Conservation (phyloP, 2,113 vertebrate genomes). For the Raphicerus campestris region DNA sequence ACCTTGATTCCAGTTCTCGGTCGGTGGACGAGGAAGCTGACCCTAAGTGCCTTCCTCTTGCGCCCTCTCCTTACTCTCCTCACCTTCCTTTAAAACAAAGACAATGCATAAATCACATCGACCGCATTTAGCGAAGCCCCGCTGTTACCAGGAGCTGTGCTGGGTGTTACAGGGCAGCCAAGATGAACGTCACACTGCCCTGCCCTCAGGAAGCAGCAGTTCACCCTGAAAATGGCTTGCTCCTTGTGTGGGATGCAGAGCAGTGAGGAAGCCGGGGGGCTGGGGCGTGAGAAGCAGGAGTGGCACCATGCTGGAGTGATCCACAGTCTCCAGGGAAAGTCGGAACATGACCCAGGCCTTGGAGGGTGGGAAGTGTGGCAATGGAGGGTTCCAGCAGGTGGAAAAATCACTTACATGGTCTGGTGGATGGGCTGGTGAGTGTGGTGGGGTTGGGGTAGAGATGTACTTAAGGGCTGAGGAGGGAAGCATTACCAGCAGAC, state of each 20-base stretch:
- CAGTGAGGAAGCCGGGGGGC: not conserved
- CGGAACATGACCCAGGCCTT: not conserved
- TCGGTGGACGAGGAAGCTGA: not conserved
- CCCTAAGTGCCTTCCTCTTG: not conserved
- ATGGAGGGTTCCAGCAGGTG: not conserved
- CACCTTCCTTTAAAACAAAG: not conserved
- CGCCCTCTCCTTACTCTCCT: not conserved
- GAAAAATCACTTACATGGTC: too few species aligned
- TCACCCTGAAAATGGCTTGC: not conserved
- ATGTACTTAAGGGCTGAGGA: too few species aligned
- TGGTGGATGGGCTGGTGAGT: not conserved
- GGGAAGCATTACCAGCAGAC: not conserved
- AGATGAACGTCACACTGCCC: not conserved
- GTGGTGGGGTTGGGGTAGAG: not conserved
- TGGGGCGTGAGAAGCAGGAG: not conserved
- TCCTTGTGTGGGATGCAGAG: not conserved
- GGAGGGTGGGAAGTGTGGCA: not conserved
- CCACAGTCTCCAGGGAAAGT: not conserved
- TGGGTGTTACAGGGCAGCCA: not conserved
- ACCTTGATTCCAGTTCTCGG: not conserved
- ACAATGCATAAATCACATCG: not conserved
- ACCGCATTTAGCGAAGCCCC: not conserved
- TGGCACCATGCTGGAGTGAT: not conserved
- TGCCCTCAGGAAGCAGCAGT: not conserved
- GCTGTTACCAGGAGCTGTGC: not conserved